Percentiles rank a stretch among this genome's conserved stretches.
Conservation (phyloP, 2,888 invertebrate species). For the Conomelus anceps region DNA sequence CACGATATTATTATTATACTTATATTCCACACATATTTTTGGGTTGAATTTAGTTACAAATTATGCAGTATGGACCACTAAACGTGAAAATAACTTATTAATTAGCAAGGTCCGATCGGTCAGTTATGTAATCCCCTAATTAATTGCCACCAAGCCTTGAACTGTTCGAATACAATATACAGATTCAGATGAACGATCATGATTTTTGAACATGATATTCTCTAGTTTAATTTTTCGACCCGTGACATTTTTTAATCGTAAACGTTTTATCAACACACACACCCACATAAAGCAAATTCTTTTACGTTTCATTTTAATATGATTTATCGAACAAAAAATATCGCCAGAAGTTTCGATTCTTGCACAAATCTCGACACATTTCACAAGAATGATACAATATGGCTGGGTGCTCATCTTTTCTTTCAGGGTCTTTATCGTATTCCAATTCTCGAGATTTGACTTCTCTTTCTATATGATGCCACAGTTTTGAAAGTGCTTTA, state of each 20-base stretch:
- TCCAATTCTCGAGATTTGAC: no score
- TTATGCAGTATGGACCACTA: not conserved
- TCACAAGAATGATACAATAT: no score
- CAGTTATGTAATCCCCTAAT: not conserved
- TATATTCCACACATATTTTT: no score
- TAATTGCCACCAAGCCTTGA: not conserved
- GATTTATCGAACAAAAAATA: not conserved
- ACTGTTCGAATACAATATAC: not conserved
- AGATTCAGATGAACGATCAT: not conserved
- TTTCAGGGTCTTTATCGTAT: no score
- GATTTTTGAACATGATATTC: not conserved
- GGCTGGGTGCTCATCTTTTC: no score
- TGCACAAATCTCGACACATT: not conserved
- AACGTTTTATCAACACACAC: not conserved
- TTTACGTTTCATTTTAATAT: not conserved
- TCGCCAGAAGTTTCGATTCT: not conserved
- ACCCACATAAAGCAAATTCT: not conserved
- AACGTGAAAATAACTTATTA: not conserved
- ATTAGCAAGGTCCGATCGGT: not conserved
- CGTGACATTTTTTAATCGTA: not conserved
- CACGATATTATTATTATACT: no score
- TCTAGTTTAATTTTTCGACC: not conserved
- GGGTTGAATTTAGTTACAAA: no score
- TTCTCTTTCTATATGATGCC: no score
- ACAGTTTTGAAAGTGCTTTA: no score